phyloP scores from a whole-genome alignment of 1,140 invertebrate species.

The Heliconius hewitsoni region DNA sequence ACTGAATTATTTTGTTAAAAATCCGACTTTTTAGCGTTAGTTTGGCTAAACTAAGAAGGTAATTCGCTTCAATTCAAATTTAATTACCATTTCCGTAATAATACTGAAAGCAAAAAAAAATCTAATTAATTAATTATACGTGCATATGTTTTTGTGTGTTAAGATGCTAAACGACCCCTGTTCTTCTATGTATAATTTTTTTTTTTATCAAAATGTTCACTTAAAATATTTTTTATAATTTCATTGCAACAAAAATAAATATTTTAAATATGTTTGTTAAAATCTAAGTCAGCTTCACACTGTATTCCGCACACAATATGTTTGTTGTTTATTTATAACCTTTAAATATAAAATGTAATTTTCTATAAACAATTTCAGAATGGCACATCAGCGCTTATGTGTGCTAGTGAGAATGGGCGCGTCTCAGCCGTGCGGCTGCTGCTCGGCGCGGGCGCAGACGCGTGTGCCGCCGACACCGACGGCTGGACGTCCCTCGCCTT shows the following conservation, averaged over 20 bases:
- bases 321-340: not conserved
- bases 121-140: not conserved
- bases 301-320: no score
- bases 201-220: no score
- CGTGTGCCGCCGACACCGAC: constrained; percentile 95
- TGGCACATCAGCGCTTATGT: constrained; percentile 94
- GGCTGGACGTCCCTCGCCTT: constrained; percentile 96
- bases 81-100: not conserved
- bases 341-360: not conserved
- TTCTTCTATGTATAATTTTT: not conserved
- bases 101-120: not conserved
- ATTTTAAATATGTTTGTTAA: not conserved
- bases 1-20: no score
- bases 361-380: constrained; percentile 83
- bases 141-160: not conserved
- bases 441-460: constrained; percentile 92
- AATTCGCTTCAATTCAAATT: not conserved
- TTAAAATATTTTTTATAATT: not conserved
- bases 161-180: not conserved
- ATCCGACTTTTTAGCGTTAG: no score
- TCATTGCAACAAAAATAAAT: not conserved
- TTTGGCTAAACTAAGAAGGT: not conserved
- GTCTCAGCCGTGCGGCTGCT: constrained; percentile 91
- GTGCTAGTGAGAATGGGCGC: constrained; percentile 91
- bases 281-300: no score